Evolutionary conservation across 2,113 vertebrate genomes (phyloP).

Genomic region (Lepisosteus osseus): DNA sequence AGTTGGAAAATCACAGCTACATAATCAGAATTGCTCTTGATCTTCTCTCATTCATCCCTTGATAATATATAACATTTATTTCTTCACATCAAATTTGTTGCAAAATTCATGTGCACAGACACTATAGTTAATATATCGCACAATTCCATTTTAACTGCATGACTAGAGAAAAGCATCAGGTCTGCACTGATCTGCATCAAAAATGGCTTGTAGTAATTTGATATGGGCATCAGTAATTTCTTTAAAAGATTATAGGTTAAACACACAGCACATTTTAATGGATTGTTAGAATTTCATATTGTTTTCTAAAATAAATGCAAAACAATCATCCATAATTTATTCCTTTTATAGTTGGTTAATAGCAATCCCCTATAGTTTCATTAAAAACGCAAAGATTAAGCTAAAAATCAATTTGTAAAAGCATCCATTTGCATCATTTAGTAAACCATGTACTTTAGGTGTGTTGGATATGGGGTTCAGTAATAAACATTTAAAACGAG

Average conservation of each 20-base stretch:
- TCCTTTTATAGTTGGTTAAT: conserved; percentile 46
- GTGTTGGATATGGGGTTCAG: not conserved
- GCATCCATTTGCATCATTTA: conserved; percentile 43
- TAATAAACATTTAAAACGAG: too few species aligned
- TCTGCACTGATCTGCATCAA: conserved; percentile 34
- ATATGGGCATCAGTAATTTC: conserved; percentile 43
- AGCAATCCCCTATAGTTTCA: conserved; percentile 54
- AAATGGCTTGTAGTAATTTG: conserved; percentile 37
- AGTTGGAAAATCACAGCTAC: too few species aligned
- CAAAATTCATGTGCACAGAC: too few species aligned
- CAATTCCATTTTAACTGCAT: conserved; percentile 29
- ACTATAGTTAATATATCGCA: too few species aligned
- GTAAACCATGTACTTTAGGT: conserved; percentile 19
- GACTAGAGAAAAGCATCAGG: conserved; percentile 38
- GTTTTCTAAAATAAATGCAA: conserved; percentile 33
- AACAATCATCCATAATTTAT: conserved; percentile 48
- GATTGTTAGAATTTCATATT: conserved; percentile 36
- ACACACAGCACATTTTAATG: conserved; percentile 30
- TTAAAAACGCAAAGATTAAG: conserved; percentile 50
- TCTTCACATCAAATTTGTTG: too few species aligned
- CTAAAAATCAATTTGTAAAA: conserved; percentile 48
- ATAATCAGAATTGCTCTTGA: too few species aligned
- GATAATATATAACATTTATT: too few species aligned
- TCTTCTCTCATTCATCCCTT: too few species aligned
- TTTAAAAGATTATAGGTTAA: conserved; percentile 43